These are phyloP conservation scores for Paedocypris sp. DNA, from an alignment of 2,113 vertebrate species.

Conservation along the genomic window DNA sequence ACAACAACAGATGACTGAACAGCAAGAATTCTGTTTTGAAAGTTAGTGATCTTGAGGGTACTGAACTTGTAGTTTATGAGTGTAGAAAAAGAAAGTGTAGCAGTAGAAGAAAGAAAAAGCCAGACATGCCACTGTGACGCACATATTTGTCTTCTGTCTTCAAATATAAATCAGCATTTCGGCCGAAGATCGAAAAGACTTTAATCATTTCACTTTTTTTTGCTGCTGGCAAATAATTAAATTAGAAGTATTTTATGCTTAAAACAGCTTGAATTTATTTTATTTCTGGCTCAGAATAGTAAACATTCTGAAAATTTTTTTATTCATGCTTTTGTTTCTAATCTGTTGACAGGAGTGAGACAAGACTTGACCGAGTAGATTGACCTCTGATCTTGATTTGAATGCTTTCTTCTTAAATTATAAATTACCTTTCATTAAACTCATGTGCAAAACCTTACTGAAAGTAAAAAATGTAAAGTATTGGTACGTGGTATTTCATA, in stretches of 20 bases:
- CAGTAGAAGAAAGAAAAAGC: conserved; percentile 15
- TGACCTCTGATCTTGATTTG: conserved; percentile 18
- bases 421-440: too few species aligned
- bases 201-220: background rate
- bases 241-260: background rate
- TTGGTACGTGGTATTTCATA: too few species aligned
- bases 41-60: too few species aligned
- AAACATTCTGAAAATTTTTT: background rate
- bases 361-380: background rate
- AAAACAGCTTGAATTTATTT: background rate
- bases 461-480: too few species aligned
- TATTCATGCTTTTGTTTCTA: conserved; percentile 10
- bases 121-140: conserved; percentile 12
- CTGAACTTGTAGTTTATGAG: conserved; percentile 16
- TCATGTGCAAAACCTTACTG: too few species aligned
- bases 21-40: too few species aligned
- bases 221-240: background rate
- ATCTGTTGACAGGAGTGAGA: conserved; percentile 13
- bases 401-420: too few species aligned
- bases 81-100: conserved; percentile 24
- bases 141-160: background rate
- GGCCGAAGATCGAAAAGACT: background rate
- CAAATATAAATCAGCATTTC: background rate
- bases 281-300: background rate
- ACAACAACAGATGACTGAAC: too few species aligned